Percentiles rank a stretch among this genome's conserved stretches.
phyloP scores from a whole-genome alignment of 1,140 invertebrate genomes.

The Megalonaias nervosa region DNA sequence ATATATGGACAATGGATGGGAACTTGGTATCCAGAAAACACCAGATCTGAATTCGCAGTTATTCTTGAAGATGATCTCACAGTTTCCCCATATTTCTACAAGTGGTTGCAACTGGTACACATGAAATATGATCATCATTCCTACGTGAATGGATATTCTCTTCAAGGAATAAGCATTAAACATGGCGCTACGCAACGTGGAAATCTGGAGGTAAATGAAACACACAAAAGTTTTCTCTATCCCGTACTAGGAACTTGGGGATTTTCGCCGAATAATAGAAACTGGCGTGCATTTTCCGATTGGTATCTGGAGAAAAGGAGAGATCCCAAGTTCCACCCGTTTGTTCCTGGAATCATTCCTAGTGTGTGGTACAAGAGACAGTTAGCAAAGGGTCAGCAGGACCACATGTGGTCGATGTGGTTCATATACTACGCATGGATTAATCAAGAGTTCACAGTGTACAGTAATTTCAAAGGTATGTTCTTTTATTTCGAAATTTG shows the following conservation, averaged over 20 bases:
- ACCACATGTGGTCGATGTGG: constrained; percentile 57
- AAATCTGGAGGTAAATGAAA: neutral
- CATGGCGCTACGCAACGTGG: constrained; percentile 6
- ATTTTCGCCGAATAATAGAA: constrained; percentile 44
- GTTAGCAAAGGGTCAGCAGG: constrained; percentile 9
- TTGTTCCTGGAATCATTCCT: constrained; percentile 41
- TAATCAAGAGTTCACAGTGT: constrained; percentile 29
- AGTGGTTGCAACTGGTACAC: neutral
- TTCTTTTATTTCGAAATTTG: too few species aligned
- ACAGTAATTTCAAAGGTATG: constrained; percentile 30
- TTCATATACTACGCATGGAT: constrained; percentile 48
- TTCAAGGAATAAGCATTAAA: constrained; percentile 38
- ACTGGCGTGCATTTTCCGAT: constrained; percentile 45
- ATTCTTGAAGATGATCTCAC: constrained; percentile 21
- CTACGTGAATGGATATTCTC: constrained; percentile 43
- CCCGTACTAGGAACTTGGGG: constrained; percentile 53
- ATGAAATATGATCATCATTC: neutral
- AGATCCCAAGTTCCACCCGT: constrained; percentile 30
- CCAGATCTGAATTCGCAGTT: neutral
- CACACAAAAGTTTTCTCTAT: constrained; percentile 27
- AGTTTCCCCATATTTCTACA: constrained; percentile 14
- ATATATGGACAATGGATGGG: constrained; percentile 20
- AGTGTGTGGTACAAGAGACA: constrained; percentile 34
- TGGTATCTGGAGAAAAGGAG: constrained; percentile 37
- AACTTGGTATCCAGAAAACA: neutral